Evolutionary conservation across 2,797 vertebrate genomes (phyloP).

Genomic region (Rousettus madagascariensis): DNA sequence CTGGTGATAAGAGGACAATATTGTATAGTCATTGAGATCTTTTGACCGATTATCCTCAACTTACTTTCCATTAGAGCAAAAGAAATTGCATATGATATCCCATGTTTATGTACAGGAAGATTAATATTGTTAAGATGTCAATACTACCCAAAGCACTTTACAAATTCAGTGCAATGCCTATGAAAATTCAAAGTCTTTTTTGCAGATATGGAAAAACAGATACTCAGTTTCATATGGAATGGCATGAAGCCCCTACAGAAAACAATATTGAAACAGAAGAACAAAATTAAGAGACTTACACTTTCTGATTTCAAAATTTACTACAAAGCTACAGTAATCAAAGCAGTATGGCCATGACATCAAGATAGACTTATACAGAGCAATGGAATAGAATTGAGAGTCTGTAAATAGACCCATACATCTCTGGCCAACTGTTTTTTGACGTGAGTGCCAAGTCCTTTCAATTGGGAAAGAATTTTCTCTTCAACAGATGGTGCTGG

Average conservation of each 20-base stretch:
- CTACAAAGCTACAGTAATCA: neutral
- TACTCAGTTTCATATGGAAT: neutral
- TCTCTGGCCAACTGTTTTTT: neutral
- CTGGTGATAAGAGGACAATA: neutral
- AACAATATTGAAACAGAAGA: neutral
- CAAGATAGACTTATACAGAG: neutral
- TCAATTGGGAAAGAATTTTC: neutral
- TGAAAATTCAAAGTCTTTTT: neutral
- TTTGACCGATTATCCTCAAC: neutral
- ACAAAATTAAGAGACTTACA: neutral
- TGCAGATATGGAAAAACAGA: neutral
- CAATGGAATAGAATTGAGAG: neutral
- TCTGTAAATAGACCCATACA: neutral
- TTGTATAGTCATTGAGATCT: neutral
- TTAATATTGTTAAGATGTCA: neutral
- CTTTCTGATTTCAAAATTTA: neutral
- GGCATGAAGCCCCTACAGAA: neutral
- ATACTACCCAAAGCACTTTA: neutral
- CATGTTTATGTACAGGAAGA: neutral
- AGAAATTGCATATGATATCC: neutral
- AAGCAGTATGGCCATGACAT: neutral
- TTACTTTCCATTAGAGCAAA: neutral
- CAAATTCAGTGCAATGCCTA: neutral
- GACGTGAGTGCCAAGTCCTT: neutral
- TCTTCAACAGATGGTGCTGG: neutral